Evolutionary conservation across 2,797 vertebrate genomes (phyloP), one percentile per base, ranked within the genome.

Genomic region (Malacoraja senta): DNA sequence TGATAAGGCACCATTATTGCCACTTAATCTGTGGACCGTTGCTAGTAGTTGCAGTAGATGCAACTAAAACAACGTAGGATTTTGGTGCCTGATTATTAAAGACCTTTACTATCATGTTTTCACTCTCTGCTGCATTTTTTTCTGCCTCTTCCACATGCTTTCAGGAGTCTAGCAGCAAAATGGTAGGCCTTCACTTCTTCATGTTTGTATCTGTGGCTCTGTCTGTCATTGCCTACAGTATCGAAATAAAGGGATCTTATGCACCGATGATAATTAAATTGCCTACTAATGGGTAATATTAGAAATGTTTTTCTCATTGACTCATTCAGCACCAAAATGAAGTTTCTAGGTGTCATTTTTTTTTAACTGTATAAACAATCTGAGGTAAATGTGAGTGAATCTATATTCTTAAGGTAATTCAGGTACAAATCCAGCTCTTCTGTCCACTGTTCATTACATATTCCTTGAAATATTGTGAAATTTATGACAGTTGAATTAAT

Each of bases 151-250:
- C 94, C 94, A 94, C 94, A 94, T 19, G 93, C 95, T 94, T 2
- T 2, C 95, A 95, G 93, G 95, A 94, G 94, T 95, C 94, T 0
- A 94, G 94, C 94, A 93, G 93, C 19, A 94, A 95, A 94, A 94
- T 95, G 95, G 95, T 95, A 96, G 95, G 95, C 77, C 61, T n/a
- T 32, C 72, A 91, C 44, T 2, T 80, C 77, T 94, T 93, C 94
- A 94, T 93, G 93, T 0, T 29, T 94, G 94, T 94, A 93, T 94
- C 58, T 74, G 90, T 92, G 71, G 35, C 21, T 72, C 72, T 91
- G n/a, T 76, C 72, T 92, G 90, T 92, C n/a, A 35, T 17, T 91
- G 32, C 38, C 90, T 91, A 53, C 21, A 76, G 44, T 53, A 61
- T 53, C 9, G 61, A 81, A 38, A 58, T 84, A 10, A 53, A 53